Conservation (phyloP, 2,113 vertebrate species). For the Scolopax mira region DNA sequence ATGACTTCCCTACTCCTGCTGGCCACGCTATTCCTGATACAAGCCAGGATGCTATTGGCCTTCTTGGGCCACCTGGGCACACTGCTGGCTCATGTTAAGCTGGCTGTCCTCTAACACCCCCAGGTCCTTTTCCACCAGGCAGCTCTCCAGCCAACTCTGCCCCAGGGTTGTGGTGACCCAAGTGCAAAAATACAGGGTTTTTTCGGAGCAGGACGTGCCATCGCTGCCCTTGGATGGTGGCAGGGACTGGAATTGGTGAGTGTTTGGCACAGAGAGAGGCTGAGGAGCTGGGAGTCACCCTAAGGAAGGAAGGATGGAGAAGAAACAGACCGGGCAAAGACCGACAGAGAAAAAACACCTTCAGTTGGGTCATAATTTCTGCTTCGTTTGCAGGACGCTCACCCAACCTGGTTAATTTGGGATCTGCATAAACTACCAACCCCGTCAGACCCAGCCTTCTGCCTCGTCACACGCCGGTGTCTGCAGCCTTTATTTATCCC, state of each 20-base stretch:
- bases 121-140: no score
- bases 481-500: constrained; percentile 38
- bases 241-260: accelerated
- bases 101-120: no score
- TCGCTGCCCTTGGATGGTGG: background rate
- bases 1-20: no score
- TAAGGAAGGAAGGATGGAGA: accelerated
- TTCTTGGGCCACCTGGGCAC: no score
- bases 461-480: background rate
- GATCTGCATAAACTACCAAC: background rate
- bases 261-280: background rate
- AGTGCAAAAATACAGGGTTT: no score
- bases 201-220: accelerated
- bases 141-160: no score
- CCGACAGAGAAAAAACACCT: background rate
- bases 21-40: no score
- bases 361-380: background rate
- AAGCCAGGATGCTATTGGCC: no score
- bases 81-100: no score
- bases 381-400: background rate
- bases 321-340: background rate
- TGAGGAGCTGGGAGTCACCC: background rate
- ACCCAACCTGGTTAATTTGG: background rate
- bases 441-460: accelerated
- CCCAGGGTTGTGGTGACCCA: no score